phyloP scores from a whole-genome alignment of 2,888 invertebrate genomes.

The Argyresthia goedartella region DNA sequence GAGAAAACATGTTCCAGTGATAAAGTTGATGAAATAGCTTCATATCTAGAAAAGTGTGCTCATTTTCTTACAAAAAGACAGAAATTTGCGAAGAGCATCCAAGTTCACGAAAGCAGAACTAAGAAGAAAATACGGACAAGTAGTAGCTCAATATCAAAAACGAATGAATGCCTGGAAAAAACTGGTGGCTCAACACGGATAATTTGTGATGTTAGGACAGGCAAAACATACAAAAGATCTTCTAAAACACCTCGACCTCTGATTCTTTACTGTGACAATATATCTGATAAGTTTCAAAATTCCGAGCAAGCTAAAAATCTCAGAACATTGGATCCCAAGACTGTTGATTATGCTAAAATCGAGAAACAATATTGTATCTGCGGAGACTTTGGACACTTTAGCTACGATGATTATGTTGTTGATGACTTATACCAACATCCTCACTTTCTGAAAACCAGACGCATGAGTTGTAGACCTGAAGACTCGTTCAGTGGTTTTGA shows the following conservation, averaged over 20 bases:
- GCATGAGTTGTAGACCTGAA: slow-evolving; percentile 15
- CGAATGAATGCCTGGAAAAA: slow-evolving; percentile 46
- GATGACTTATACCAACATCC: slow-evolving; percentile 36
- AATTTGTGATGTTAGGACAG: background rate
- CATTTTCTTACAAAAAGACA: slow-evolving; percentile 13
- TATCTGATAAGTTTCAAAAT: background rate
- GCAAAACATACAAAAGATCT: background rate
- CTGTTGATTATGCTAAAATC: too few species aligned
- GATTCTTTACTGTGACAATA: background rate
- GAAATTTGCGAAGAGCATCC: background rate
- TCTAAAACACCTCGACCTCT: background rate
- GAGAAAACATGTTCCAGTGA: background rate
- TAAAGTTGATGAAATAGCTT: slow-evolving; percentile 25
- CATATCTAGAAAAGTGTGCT: slow-evolving; percentile 21
- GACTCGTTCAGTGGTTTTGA: background rate
- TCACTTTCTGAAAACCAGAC: slow-evolving; percentile 34
- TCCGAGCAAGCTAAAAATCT: background rate
- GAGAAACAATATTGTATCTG: slow-evolving; percentile 28
- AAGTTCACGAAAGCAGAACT: background rate
- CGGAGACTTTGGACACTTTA: slow-evolving; percentile 38
- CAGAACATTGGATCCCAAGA: background rate
- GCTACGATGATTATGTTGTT: slow-evolving; percentile 25
- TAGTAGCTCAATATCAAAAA: slow-evolving; percentile 27
- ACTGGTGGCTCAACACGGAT: slow-evolving; percentile 32
- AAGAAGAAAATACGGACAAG: slow-evolving; percentile 3